Conservation (phyloP, 2,888 invertebrate genomes). For the Chaetoderma sp. region DNA sequence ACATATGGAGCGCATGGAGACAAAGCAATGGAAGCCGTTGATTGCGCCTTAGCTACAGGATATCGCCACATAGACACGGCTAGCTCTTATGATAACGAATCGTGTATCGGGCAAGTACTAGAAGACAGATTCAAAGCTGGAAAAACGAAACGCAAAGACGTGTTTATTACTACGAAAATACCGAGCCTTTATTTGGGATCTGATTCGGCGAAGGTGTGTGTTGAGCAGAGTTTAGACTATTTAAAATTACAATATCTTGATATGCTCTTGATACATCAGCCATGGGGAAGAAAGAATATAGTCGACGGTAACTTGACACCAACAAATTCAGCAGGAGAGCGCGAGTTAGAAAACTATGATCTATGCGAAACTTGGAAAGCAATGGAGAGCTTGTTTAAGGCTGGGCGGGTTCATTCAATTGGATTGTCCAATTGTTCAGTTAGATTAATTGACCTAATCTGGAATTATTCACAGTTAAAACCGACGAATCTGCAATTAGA, state of each 20-base stretch:
- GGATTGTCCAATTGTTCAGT: constrained; percentile 56
- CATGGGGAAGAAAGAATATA: constrained; percentile 48
- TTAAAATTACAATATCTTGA: constrained; percentile 48
- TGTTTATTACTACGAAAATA: constrained; percentile 54
- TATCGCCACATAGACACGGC: constrained; percentile 56
- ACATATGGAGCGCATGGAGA: constrained; percentile 43
- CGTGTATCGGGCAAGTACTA: constrained; percentile 47
- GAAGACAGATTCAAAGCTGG: constrained; percentile 38
- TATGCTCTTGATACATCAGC: constrained; percentile 53
- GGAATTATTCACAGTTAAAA: constrained; percentile 34
- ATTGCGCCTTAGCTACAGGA: constrained; percentile 45
- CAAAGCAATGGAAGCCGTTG: constrained; percentile 39
- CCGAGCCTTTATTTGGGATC: constrained; percentile 37
- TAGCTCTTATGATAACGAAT: constrained; percentile 46
- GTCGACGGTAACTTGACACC: constrained; percentile 40
- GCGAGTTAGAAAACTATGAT: constrained; percentile 39
- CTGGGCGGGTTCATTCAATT: constrained; percentile 41
- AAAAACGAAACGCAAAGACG: constrained; percentile 40
- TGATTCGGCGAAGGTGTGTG: constrained; percentile 35
- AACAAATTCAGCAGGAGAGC: constrained; percentile 27
- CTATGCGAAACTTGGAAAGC: constrained; percentile 46
- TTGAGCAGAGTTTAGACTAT: constrained; percentile 46
- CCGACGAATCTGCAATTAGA: constrained; percentile 55
- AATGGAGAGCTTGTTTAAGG: constrained; percentile 41
- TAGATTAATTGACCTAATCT: constrained; percentile 43